A percentile compares a stretch with the other conserved stretches of the same genome.
phyloP scores from a whole-genome alignment of 2,797 vertebrate genomes.

The Cyprinella venusta region DNA sequence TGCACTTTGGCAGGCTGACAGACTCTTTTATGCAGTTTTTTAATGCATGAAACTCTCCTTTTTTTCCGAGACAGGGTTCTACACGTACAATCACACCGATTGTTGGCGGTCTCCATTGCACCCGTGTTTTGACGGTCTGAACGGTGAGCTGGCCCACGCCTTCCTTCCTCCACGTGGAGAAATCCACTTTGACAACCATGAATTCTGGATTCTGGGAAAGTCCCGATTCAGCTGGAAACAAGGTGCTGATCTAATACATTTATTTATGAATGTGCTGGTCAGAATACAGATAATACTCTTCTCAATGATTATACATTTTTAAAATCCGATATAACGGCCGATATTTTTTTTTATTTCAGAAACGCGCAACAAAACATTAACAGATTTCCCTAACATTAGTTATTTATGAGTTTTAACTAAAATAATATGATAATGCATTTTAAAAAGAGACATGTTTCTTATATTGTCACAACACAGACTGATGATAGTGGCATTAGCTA shows the following conservation, averaged over 20 bases:
- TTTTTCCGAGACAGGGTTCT: conserved; percentile 76
- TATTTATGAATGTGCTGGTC: not conserved
- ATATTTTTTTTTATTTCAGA: no score
- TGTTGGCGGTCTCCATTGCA: conserved; percentile 83
- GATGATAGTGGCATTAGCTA: no score
- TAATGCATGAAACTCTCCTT: not conserved
- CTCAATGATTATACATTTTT: not conserved
- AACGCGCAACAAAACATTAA: no score
- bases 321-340: not conserved
- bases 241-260: conserved; percentile 67
- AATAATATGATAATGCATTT: no score
- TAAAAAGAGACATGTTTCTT: no score
- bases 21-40: not conserved
- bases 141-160: conserved; percentile 84
- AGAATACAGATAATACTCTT: not conserved
- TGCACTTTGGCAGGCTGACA: conserved; percentile 21
- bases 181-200: conserved; percentile 87
- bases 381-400: no score
- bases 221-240: conserved; percentile 88
- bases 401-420: no score
- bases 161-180: conserved; percentile 84
- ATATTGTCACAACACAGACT: no score
- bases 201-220: conserved; percentile 86
- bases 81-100: conserved; percentile 84
- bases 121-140: conserved; percentile 85